phyloP scores from a whole-genome alignment of 2,113 vertebrate species.

The Sialia sialis region DNA sequence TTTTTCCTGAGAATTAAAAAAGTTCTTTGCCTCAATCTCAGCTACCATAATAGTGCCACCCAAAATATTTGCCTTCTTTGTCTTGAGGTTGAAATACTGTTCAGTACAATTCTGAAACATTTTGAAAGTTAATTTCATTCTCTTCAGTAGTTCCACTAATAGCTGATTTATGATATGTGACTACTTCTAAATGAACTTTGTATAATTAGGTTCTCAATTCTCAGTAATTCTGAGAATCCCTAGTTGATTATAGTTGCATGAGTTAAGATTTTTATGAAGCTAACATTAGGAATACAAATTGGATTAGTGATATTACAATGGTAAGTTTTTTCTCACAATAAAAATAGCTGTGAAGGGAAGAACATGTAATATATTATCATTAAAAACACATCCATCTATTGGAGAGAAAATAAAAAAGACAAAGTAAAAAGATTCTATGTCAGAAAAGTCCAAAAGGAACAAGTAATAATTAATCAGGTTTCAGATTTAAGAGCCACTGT shows the following conservation, averaged over 20 bases:
- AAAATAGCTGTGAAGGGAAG: not conserved
- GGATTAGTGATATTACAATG: conserved; percentile 18
- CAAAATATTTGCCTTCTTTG: not conserved
- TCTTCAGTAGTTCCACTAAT: conserved; percentile 2
- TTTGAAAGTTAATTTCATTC: conserved; percentile 38
- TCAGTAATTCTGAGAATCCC: conserved; percentile 46
- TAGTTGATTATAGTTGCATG: conserved; percentile 27
- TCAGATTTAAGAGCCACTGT: not conserved
- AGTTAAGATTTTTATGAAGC: conserved; percentile 38
- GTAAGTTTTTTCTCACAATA: conserved; percentile 18
- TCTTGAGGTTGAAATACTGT: not conserved
- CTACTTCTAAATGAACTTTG: conserved; percentile 43
- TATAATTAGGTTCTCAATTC: conserved; percentile 57
- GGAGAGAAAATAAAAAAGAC: not conserved
- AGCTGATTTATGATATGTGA: conserved; percentile 48
- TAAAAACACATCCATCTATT: not conserved
- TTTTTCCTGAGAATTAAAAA: not conserved
- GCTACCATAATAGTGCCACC: not conserved
- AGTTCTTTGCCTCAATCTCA: not conserved
- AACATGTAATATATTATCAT: not conserved
- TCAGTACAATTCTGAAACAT: not conserved
- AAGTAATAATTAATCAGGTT: not conserved
- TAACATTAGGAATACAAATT: conserved; percentile 45
- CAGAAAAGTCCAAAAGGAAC: not conserved
- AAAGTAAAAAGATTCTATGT: not conserved